A percentile compares a stretch with the other conserved stretches of the same genome.
Evolutionary conservation across 1,140 invertebrate species (phyloP).

Genomic region (Neotoxoptera formosana): DNA sequence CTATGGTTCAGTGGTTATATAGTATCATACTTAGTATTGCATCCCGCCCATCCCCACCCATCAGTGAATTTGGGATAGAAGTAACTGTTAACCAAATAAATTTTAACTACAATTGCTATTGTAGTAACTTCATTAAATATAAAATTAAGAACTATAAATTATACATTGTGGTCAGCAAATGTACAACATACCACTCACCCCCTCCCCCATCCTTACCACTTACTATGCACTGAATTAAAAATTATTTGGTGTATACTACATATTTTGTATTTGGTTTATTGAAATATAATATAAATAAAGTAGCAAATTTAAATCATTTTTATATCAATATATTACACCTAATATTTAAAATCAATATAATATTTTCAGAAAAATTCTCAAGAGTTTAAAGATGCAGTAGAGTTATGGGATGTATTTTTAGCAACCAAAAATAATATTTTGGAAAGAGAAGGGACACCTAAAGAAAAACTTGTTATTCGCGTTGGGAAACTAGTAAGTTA

Average conservation of each 20-base stretch:
- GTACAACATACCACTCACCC: no score
- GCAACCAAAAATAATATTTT: slow-evolving; percentile 67
- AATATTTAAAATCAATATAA: background rate
- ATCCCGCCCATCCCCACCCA: no score
- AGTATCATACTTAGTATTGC: no score
- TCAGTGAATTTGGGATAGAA: no score
- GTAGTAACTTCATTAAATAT: no score
- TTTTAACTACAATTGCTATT: no score
- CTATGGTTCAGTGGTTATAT: no score
- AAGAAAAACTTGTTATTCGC: slow-evolving; percentile 70
- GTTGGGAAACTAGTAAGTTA: slow-evolving; percentile 66
- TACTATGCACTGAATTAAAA: background rate
- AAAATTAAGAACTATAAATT: no score
- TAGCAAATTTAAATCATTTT: background rate
- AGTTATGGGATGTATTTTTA: slow-evolving; percentile 86
- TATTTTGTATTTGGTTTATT: background rate
- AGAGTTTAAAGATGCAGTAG: slow-evolving; percentile 90
- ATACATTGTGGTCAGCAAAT: no score
- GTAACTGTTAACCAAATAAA: no score
- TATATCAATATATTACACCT: background rate
- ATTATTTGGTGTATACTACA: background rate
- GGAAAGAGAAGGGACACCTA: slow-evolving; percentile 65
- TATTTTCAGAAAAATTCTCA: slow-evolving; percentile 73
- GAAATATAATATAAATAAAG: background rate
- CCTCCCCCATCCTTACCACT: no score